phyloP scores from a whole-genome alignment of 2,888 invertebrate species.

The Ectropis crepuscularia region DNA sequence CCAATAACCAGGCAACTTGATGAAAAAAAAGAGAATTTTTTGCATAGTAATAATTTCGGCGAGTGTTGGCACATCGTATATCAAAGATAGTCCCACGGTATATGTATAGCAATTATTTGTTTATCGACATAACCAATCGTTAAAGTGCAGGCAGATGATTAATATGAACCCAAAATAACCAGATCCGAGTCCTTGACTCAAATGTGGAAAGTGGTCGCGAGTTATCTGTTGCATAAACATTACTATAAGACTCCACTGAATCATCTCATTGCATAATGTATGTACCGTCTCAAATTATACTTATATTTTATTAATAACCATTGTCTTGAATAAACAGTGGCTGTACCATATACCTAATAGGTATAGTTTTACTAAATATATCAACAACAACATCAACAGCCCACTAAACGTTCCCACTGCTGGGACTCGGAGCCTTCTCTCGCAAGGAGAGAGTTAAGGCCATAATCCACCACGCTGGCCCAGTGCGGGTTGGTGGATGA shows the following conservation, averaged over 20 bases:
- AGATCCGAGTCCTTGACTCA: slow-evolving; percentile 36
- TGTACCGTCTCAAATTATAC: slow-evolving; percentile 14
- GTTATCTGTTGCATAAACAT: slow-evolving; percentile 28
- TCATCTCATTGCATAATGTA: slow-evolving; percentile 30
- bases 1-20: no score
- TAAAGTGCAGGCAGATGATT: slow-evolving; percentile 33
- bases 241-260: slow-evolving; percentile 23
- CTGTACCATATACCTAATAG: no score
- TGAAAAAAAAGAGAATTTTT: no score
- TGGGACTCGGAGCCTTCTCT: no score
- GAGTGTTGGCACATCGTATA: background rate
- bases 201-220: slow-evolving; percentile 33
- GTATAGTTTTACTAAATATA: no score
- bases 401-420: no score
- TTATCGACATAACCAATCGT: slow-evolving; percentile 29
- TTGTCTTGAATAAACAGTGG: slow-evolving; percentile 8
- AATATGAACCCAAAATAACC: slow-evolving; percentile 33
- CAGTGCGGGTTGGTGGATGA: no score
- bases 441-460: no score
- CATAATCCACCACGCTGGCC: no score
- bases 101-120: slow-evolving; percentile 26
- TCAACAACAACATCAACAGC: no score
- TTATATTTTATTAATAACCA: slow-evolving; percentile 13
- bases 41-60: no score
- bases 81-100: background rate